phyloP scores from a whole-genome alignment of 2,113 vertebrate genomes.

The Otis tarda region DNA sequence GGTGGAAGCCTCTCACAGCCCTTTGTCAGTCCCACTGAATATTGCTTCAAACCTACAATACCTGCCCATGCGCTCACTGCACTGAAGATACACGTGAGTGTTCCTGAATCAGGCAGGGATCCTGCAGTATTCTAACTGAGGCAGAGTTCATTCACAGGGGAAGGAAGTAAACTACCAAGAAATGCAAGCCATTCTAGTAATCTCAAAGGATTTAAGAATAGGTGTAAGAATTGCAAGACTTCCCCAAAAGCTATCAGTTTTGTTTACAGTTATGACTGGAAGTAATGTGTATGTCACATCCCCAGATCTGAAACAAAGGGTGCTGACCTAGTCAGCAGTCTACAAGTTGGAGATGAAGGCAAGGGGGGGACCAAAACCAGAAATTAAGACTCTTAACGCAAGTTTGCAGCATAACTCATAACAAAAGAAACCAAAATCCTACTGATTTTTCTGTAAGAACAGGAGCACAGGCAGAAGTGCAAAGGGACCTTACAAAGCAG shows the following conservation, averaged over 20 bases:
- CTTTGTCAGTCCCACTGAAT: background rate
- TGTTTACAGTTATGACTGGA: background rate
- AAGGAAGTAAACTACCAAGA: background rate
- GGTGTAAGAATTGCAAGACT: background rate
- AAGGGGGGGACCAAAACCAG: background rate
- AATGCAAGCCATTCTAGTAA: background rate
- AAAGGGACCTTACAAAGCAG: background rate
- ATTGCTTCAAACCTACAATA: fast-evolving
- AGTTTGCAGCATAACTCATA: background rate
- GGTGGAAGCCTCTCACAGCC: background rate
- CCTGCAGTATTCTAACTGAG: background rate
- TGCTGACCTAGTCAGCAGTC: background rate
- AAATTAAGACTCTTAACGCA: background rate
- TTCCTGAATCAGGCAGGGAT: background rate
- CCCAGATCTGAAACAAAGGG: background rate
- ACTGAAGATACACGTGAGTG: background rate
- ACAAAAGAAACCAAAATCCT: background rate
- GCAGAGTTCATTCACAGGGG: background rate
- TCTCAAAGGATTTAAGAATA: background rate
- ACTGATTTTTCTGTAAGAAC: background rate
- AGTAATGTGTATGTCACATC: background rate
- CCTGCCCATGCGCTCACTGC: background rate
- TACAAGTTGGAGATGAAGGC: background rate
- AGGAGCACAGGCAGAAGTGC: background rate
- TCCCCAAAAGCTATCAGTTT: background rate